These are phyloP conservation scores for Hyalella azteca DNA, from an alignment of 2,888 invertebrate genomes.

Conservation along the genomic window DNA sequence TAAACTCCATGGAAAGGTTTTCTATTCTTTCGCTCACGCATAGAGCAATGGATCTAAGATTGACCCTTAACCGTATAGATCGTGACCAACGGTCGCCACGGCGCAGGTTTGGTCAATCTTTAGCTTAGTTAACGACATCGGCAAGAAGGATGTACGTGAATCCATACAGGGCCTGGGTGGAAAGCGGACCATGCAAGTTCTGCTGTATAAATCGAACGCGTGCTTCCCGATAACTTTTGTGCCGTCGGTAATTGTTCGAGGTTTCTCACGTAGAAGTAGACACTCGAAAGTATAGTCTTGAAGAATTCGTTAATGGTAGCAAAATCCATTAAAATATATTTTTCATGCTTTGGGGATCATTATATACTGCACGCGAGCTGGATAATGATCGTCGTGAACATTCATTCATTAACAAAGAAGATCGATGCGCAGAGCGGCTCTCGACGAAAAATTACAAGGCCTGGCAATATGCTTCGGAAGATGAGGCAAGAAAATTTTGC, in stretches of 20 bases:
- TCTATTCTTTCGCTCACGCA: constrained; percentile 26
- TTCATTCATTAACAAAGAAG: too few species aligned
- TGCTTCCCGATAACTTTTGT: constrained; percentile 5
- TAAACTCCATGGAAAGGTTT: not conserved
- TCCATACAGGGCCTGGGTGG: not conserved
- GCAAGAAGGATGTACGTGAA: constrained; percentile 24
- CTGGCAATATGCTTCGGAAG: too few species aligned
- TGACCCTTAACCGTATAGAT: constrained; percentile 32
- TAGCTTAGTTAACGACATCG: not conserved
- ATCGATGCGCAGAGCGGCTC: too few species aligned
- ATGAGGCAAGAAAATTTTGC: too few species aligned
- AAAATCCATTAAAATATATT: constrained; percentile 25
- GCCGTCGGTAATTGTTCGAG: not conserved
- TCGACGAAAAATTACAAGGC: too few species aligned
- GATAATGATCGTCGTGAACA: too few species aligned
- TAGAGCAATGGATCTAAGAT: not conserved
- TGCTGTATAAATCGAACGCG: not conserved
- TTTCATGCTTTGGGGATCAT: too few species aligned
- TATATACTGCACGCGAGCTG: too few species aligned
- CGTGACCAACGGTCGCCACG: constrained; percentile 11
- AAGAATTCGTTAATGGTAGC: constrained; percentile 17
- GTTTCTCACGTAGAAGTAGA: constrained; percentile 22
- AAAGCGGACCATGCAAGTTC: constrained; percentile 16
- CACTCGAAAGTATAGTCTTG: constrained; percentile 22
- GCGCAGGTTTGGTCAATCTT: not conserved